Base-by-base conservation (phyloP, 2,888 invertebrate species). In the Lepidochitona cinerea region DNA sequence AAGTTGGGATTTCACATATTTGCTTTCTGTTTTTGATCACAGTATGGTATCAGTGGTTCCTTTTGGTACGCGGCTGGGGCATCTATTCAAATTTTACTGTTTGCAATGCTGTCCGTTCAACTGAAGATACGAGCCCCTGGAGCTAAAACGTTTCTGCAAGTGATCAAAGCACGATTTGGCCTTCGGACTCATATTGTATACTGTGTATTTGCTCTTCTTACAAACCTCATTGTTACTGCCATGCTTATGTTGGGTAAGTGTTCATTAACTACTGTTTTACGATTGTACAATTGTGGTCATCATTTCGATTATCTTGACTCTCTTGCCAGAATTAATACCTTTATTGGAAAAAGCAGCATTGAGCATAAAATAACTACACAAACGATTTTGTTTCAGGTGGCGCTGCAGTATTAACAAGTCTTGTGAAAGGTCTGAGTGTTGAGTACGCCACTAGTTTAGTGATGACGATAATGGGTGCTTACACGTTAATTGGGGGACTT, bases 11-110 rank as follows among this genome's bases (percentile, higher is more conserved):
- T n/a, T n/a, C n/a, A n/a, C n/a, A n/a, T 37, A 29, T 53, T 32
- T 14, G 18, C 23, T n/a, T 75, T 68, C 14, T 70, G 49, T 37
- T 65, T 66, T 80, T 77, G 9, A 14, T n/a, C 49, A 41, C 84
- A 89, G 89, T 89, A 89, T 73, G 90, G 90, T 4, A 86, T 90
- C 54, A 89, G 89, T 70, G 90, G 90, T 0, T 85, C 90, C 0
- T 88, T 89, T 76, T 90, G 90, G 90, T 90, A 90, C 78, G 89
- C 90, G 4, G 82, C 89, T 6, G 90, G 90, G 0, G 90, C 90
- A 1, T 84, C 87, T 9, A 85, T 90, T 9, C 90, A 89, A 75
- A 84, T 88, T 26, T 75, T 87, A 7, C 74, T 88, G 70, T 88
- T 88, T 74, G 81, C 88, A 36, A 87, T 89, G 80, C 71, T 91